These are phyloP conservation scores for Coelopa frigida DNA, from an alignment of 1,140 invertebrate genomes.

Conservation along the genomic window DNA sequence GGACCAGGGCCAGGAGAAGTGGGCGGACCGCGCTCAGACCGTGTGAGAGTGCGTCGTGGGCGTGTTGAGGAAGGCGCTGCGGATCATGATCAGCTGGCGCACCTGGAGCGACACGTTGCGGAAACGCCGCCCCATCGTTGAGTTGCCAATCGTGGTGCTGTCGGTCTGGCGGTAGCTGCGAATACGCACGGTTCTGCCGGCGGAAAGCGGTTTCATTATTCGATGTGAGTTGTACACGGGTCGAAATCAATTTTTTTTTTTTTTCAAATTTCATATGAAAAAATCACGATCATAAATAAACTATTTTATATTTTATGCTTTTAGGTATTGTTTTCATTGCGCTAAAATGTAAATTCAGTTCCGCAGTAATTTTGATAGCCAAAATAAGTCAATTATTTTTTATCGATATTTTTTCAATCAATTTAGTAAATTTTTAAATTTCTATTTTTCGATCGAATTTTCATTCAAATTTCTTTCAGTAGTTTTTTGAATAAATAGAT, in stretches of 20 bases:
- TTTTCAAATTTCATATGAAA: slow-evolving; percentile 6
- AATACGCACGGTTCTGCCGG: slow-evolving; percentile 30
- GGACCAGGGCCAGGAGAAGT: too few species aligned
- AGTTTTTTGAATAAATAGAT: too few species aligned
- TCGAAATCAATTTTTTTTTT: not conserved
- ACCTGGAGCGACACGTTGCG: slow-evolving; percentile 37
- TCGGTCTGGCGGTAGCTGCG: slow-evolving; percentile 38
- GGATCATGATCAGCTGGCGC: slow-evolving; percentile 35
- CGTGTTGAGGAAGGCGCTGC: slow-evolving; percentile 30
- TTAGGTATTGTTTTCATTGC: not conserved
- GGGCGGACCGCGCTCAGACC: slow-evolving; percentile 22
- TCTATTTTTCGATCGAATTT: too few species aligned
- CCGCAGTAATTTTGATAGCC: too few species aligned
- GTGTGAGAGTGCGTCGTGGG: slow-evolving; percentile 28
- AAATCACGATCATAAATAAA: not conserved
- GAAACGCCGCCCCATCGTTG: slow-evolving; percentile 34
- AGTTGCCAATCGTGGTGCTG: slow-evolving; percentile 24
- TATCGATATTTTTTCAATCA: too few species aligned
- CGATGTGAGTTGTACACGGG: not conserved
- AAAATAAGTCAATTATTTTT: too few species aligned
- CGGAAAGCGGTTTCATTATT: not conserved
- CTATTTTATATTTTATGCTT: not conserved
- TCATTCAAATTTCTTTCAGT: too few species aligned
- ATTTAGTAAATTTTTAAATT: too few species aligned
- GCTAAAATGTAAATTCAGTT: not conserved